Evolutionary conservation across 2,888 invertebrate genomes (phyloP), one percentile per base, ranked within the genome.

Genomic region (Drosophila putrida): DNA sequence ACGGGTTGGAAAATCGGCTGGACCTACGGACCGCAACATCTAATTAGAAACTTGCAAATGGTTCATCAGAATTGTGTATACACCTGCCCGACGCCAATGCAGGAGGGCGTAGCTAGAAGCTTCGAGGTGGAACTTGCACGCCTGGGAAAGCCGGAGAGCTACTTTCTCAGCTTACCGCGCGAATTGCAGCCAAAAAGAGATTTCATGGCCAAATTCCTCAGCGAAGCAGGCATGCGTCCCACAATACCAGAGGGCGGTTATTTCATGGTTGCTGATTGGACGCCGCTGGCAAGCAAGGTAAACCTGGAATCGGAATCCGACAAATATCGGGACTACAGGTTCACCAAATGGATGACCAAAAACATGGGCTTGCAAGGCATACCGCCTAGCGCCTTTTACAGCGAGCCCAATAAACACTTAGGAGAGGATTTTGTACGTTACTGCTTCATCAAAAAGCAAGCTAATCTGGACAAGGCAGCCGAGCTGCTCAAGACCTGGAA

Each of bases 1-100:
- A 99, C 99, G 0, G 99, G 99, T 4, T 98, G 98, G 98, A 98
- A 97, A 94, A 95, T 95, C 4, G 99, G 99, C 55, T 99, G 99
- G 99, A 97, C 97, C 0, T 97, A 98, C 91, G 99, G 97, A 0
- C 98, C 99, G 0, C 94, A 95, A 0, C 92, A 95, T 66, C 94
- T 99, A 9, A 95, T 99, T 90, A 92, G 93, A 41, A 97, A 98
- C 91, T 92, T 98, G 62, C 96, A 97, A 91, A 95, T 96, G 77
- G 96, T 98, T 25, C 99, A 99, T 92, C 99, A 99, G 93, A 99
- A 99, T 93, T 96, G 96, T 80, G 95, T 98, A 0, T 99, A 98
- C 91, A 98, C 98, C 0, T 97, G 97, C 90, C 94, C 95, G 11
- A 99, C 99, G 0, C 97, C 98, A 0, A 92, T 97, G 64, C 98